A percentile compares a stretch with the other conserved stretches of the same genome.
Evolutionary conservation across 1,140 invertebrate genomes (phyloP).

Genomic region (Nomia melanderi): DNA sequence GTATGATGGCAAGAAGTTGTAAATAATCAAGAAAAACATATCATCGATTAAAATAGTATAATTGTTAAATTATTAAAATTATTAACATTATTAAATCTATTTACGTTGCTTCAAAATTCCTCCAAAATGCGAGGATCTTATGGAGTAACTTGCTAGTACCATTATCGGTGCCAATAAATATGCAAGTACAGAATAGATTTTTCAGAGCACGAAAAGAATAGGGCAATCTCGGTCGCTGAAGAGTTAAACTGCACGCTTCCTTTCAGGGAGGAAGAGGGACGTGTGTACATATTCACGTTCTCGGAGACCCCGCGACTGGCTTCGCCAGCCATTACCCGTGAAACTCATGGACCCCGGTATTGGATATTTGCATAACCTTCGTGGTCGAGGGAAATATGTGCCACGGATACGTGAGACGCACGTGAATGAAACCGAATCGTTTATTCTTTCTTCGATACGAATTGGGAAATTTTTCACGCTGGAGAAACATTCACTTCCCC

Average conservation of each 20-base stretch:
- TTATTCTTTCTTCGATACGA: neutral
- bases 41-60: no score
- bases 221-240: no score
- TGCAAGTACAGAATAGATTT: no score
- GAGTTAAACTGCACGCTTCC: neutral
- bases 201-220: no score
- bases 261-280: neutral
- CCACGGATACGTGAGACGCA: slow-evolving; percentile 23
- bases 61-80: no score
- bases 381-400: slow-evolving; percentile 39
- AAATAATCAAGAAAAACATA: no score
- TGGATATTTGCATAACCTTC: slow-evolving; percentile 41
- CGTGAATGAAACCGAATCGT: slow-evolving; percentile 31
- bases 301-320: slow-evolving; percentile 2
- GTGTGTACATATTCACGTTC: slow-evolving; percentile 23
- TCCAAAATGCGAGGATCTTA: no score
- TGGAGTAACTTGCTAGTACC: no score
- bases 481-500: neutral
- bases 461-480: neutral
- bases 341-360: slow-evolving; percentile 21
- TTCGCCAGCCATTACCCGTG: slow-evolving; percentile 28
- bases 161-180: no score
- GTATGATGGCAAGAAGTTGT: no score
- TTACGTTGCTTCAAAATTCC: no score
- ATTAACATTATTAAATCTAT: no score